A percentile compares a stretch with the other conserved stretches of the same genome.
These are phyloP conservation scores for Sepiola atlantica DNA, from an alignment of 2,888 invertebrate species.

Conservation along the genomic window DNA sequence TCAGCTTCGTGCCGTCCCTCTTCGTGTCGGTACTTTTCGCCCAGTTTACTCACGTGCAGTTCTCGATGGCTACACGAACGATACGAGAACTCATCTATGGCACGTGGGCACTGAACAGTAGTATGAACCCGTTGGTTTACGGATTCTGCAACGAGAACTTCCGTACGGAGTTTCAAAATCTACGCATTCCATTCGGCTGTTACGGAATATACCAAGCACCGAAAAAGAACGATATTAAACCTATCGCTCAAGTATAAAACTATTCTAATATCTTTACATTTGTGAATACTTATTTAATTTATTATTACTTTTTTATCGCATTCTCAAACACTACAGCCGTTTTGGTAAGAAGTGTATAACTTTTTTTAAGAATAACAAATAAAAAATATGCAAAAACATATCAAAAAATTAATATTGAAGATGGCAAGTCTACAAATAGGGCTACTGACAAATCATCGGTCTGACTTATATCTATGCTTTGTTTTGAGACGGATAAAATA, in stretches of 20 bases:
- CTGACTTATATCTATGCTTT: too few species aligned
- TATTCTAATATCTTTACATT: background rate
- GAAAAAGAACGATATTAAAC: background rate
- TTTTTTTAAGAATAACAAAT: too few species aligned
- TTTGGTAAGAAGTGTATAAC: background rate
- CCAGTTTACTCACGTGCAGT: background rate
- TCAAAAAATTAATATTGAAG: too few species aligned
- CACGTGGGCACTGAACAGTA: constrained; percentile 15
- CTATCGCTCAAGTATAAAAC: background rate
- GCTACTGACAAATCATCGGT: too few species aligned
- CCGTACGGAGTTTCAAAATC: background rate
- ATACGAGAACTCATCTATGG: background rate
- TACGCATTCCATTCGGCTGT: background rate
- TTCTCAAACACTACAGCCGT: background rate
- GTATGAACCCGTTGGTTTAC: constrained; percentile 34
- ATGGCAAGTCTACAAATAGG: too few species aligned
- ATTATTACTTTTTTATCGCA: background rate
- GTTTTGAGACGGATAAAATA: too few species aligned
- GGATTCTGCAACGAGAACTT: constrained; percentile 37
- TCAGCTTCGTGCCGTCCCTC: background rate
- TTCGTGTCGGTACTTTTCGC: background rate
- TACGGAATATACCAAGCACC: background rate
- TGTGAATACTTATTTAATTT: background rate
- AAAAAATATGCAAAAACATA: too few species aligned
- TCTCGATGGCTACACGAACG: background rate